Evolutionary conservation across 1,140 invertebrate genomes (phyloP), one percentile per base, ranked within the genome.

Genomic region (Asbolus verrucosus): DNA sequence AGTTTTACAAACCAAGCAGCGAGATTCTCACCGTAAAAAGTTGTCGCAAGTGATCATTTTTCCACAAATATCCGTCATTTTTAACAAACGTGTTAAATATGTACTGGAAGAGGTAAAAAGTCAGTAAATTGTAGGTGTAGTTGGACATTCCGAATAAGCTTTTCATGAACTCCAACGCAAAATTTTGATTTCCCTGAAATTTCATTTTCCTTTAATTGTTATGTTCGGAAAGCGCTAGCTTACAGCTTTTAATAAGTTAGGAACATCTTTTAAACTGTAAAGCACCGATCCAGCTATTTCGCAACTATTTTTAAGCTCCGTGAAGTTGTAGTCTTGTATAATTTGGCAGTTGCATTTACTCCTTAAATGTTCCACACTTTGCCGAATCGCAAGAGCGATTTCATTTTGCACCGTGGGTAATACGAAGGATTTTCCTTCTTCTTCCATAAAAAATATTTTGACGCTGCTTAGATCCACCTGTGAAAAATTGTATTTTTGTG

Each of bases 381-480:
- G 87, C 19, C 82, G 78, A 66, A 94, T 87, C n/a, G 88, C 87
- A 21, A 80, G 78, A 75, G 86, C 87, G 2, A 94, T 85, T 73
- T 94, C 90, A 18, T 82, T 73, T 62, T 89, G 83, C 2, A 94
- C 86, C 4, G 83, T 82, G 11, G 86, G 85, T 14, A 88, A 83
- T 4, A 90, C 80, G 9, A 87, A 84, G 21, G 89, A 86, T 2
- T 85, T 85, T 2, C 87, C 87, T 72, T 91, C 89, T 68, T 91
- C 87, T 74, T 92, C 88, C 86, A 94, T 89, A 72, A 92, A 94
- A 78, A 88, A 94, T 75, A 92, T 88, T 60, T 88, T 89, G 15
- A 96, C 77, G 63, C 90, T 85, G 11, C 83, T 85, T 3, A 93
- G 41, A 75, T 91, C 86, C 4, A 94, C 87, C 87, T 88, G 71